Evolutionary conservation across 2,113 vertebrate species (phyloP), one percentile per base, ranked within the genome.

Genomic region (Numida meleagris): DNA sequence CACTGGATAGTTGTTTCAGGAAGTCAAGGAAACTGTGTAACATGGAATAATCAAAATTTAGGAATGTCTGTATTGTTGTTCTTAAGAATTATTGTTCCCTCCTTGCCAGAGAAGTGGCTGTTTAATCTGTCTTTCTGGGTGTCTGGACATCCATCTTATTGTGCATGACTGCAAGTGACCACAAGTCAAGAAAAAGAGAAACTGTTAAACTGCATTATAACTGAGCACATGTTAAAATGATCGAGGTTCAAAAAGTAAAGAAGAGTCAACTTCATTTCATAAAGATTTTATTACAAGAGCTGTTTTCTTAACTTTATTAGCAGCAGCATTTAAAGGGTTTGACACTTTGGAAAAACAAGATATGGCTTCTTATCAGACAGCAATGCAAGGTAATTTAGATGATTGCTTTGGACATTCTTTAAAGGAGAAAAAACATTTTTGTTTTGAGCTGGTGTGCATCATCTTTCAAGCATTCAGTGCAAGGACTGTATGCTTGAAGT

Each of bases 1-100:
- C 2, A 1, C 48, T 89, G 81, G 73, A 65, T 89, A 16, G 2
- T 82, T 75, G 65, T 68, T 93, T 77, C 90, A 88, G 91, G 95
- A 96, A 95, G 61, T 27, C 10, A 40, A 95, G 92, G 90, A 95
- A 95, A 50, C 66, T 65, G 24, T 58, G 8, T 86, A 93, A 96
- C 89, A 91, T 90, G 73, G 46, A 93, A 86, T 83, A 63, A 88
- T 91, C 65, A 94, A 96, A 96, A 84, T 91, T 86, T 72, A 95
- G 79, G 76, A 72, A 48, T 1, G 2, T 74, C 62, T 75, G 31
- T 72, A 78, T 90, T 93, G 82, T 88, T 96, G 34, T 33, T 88
- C 79, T 82, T 50, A 95, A 79, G 76, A 94, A 83, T 91, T 95
- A 93, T 86, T 88, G 84, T 83, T 93, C 76, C 14, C 19, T 88